Conservation (phyloP, 1,140 invertebrate species). For the Battus philenor region DNA sequence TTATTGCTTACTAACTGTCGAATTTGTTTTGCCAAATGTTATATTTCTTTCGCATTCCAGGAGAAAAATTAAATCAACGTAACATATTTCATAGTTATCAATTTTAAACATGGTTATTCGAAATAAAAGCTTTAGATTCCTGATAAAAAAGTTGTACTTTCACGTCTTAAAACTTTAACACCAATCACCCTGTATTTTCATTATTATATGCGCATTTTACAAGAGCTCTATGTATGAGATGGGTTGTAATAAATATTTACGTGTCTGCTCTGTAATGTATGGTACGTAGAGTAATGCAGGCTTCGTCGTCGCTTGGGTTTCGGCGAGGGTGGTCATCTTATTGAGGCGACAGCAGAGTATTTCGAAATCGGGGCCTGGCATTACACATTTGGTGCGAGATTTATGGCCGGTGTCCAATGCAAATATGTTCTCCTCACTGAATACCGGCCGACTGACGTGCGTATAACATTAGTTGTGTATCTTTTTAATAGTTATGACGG, state of each 20-base stretch:
- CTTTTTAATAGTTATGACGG: neutral
- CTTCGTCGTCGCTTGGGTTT: neutral
- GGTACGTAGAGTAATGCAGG: neutral
- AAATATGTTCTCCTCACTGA: slow-evolving; percentile 11
- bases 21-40: no score
- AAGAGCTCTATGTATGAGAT: no score
- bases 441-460: neutral
- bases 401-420: neutral
- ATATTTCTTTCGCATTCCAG: no score
- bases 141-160: no score
- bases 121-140: no score
- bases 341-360: neutral
- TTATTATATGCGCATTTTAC: no score
- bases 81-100: no score
- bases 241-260: neutral
- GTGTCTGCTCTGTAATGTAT: neutral
- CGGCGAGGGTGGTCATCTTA: neutral
- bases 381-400: slow-evolving; percentile 4
- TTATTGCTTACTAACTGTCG: no score
- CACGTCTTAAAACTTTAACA: no score
- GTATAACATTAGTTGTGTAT: neutral
- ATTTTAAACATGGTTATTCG: no score
- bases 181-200: no score
- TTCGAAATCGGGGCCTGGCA: neutral
- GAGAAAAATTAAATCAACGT: no score